Evolutionary conservation across 2,113 vertebrate species (phyloP).

Genomic region (Octodon degus): DNA sequence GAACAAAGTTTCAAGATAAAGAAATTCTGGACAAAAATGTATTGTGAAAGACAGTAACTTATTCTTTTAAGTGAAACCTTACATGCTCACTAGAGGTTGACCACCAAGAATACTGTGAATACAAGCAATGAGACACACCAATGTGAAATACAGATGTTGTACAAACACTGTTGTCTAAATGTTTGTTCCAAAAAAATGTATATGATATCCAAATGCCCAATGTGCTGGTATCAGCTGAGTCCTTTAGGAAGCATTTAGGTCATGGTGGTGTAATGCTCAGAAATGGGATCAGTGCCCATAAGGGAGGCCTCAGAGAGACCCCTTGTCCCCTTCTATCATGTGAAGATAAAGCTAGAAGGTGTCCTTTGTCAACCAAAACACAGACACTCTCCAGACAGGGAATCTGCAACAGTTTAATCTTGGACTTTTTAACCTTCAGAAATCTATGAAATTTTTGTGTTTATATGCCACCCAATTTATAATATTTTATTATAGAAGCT

Average conservation of each 20-base stretch:
- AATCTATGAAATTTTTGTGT: neutral
- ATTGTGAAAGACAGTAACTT: slow-evolving; percentile 7
- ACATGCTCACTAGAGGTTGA: neutral
- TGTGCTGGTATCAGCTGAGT: neutral
- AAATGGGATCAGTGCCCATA: neutral
- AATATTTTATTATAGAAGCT: neutral
- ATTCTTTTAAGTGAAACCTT: slow-evolving; percentile 6
- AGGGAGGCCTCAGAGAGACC: neutral
- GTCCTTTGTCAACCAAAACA: neutral
- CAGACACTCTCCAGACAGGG: neutral
- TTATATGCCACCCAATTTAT: neutral
- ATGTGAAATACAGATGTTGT: slow-evolving; percentile 5
- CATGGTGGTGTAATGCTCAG: neutral
- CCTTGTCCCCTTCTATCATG: neutral
- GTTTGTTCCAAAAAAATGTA: neutral
- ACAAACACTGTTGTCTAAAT: neutral
- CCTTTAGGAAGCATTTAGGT: neutral
- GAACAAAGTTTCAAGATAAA: neutral
- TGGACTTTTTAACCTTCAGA: neutral
- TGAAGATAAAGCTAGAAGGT: neutral
- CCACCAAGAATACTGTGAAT: neutral
- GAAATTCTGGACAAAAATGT: neutral
- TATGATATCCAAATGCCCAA: neutral
- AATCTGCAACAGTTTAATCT: neutral
- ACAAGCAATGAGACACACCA: slow-evolving; percentile 27